Evolutionary conservation across 2,797 vertebrate genomes (phyloP).

Genomic region (Synaphobranchus kaupii): DNA sequence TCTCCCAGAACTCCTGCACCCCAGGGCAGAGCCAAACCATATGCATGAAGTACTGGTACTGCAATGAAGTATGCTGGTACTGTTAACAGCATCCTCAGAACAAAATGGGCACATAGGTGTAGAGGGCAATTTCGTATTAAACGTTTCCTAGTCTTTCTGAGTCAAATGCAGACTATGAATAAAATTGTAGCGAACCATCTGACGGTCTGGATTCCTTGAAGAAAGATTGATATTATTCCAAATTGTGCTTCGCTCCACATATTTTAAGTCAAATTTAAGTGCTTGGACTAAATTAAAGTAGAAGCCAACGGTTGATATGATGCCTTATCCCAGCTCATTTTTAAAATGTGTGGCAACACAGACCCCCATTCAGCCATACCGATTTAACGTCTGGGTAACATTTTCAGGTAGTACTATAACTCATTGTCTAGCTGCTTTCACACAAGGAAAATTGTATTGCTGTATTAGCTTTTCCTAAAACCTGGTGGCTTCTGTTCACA

Average conservation of each 20-base stretch:
- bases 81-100: background rate
- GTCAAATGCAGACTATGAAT: background rate
- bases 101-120: background rate
- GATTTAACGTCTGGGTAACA: background rate
- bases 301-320: no score
- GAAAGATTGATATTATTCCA: background rate
- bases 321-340: background rate
- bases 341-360: background rate
- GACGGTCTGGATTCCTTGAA: background rate
- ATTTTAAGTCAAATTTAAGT: background rate
- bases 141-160: background rate
- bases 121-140: background rate
- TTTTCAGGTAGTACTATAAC: background rate
- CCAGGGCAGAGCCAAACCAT: background rate
- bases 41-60: background rate
- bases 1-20: background rate
- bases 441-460: background rate
- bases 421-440: background rate
- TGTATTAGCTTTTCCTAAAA: background rate
- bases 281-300: background rate
- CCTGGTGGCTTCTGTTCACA: background rate
- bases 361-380: background rate
- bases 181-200: no score
- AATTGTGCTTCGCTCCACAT: background rate
- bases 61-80: no score